Base-by-base conservation (phyloP, 2,113 vertebrate genomes). In the Hippocampus zosterae region DNA sequence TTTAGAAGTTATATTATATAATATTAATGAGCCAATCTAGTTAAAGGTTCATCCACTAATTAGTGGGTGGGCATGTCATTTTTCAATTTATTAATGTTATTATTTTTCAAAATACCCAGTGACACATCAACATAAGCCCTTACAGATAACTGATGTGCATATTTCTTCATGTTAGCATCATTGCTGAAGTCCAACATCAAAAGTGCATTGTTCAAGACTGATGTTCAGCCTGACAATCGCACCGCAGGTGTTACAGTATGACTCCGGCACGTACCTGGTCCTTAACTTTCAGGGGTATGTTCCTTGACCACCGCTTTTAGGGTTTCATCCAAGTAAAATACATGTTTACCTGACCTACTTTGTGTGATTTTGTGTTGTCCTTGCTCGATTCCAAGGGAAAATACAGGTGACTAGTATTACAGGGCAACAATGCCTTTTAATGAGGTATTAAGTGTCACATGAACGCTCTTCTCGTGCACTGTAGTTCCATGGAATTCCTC, bases 401-500 rank as follows among this genome's bases (percentile, higher is more conserved):
- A 56, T 68, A n/a, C n/a, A 40, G 6, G 48, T 48, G 21, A 61
- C 16, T 0, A 27, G 40, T 40, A 73, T 68, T 57, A 57, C 11
- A 18, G 33, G 67, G 41, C 64, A 44, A 23, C 60, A 55, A 42
- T 53, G 67, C 19, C 27, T 72, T 74, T 42, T 69, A 84, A 80
- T 75, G 80, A 63, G 63, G 70, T 68, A 72, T 80, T 73, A 50
- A 65, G 70, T 63, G 70, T 85, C 90, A 87, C 82, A 87, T 89
- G 88, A 85, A 72, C 84, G 87, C 87, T 85, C 76, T 70, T 37
- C 21, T 68, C 73, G 69, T 81, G 74, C 84, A 88, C 76, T 78
- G 41, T 60, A 27, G 33, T 70, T 85, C 60, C 57, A 77, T 69
- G 70, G 81, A 81, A 93, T 92, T 91, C 87, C 76, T 81, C 40